Percentiles rank a stretch among this genome's conserved stretches.
Evolutionary conservation across 2,888 invertebrate species (phyloP).

Genomic region (Synanthedon myopaeformis): DNA sequence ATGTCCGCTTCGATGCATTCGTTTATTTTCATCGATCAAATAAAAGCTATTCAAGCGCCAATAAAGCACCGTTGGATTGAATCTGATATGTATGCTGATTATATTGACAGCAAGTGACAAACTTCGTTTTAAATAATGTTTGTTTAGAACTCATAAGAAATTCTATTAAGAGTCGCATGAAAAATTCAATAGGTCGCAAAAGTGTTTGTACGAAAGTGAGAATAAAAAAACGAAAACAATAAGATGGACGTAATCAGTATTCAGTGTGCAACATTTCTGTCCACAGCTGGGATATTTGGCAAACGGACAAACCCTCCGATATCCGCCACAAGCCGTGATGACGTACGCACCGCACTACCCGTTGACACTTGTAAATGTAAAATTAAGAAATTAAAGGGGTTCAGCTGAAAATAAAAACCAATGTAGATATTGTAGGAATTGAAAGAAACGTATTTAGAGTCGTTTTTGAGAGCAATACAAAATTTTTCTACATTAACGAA

Average conservation of each 20-base stretch:
- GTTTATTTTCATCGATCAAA: conserved; percentile 54
- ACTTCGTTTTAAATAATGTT: conserved; percentile 54
- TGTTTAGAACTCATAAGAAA: conserved; percentile 42
- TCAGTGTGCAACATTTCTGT: conserved; percentile 45
- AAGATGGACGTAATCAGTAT: conserved; percentile 60
- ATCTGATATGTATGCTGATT: conserved; percentile 61
- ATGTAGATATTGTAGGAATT: too few relatives aligned
- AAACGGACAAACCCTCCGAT: conserved; percentile 38
- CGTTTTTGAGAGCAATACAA: too few relatives aligned
- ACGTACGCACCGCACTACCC: not conserved
- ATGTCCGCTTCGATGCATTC: conserved; percentile 10
- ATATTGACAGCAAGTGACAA: conserved; percentile 40
- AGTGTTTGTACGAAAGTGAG: conserved; percentile 45
- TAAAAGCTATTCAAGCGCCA: conserved; percentile 48
- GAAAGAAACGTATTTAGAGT: too few relatives aligned
- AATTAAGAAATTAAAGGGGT: too few relatives aligned
- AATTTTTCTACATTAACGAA: too few relatives aligned
- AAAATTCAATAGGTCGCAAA: conserved; percentile 58
- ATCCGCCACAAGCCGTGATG: not conserved
- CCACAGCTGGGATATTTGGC: conserved; percentile 64
- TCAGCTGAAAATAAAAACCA: too few relatives aligned
- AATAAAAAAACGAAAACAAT: conserved; percentile 55
- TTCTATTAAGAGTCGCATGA: conserved; percentile 47
- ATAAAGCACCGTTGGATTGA: conserved; percentile 44
- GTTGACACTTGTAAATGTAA: too few relatives aligned